phyloP scores from a whole-genome alignment of 2,888 invertebrate species.

The Erpobdella octoculata region DNA sequence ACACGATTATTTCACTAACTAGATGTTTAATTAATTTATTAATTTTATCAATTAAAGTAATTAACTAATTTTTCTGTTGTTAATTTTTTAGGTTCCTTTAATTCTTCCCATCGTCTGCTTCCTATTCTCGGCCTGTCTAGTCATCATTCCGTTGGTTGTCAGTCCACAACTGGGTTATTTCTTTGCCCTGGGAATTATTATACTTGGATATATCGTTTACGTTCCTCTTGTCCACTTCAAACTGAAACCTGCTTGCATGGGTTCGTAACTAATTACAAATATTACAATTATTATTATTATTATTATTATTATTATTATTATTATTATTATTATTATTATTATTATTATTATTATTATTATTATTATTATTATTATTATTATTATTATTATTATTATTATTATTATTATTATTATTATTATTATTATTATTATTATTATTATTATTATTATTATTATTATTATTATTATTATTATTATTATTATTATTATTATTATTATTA shows the following conservation, averaged over 20 bases:
- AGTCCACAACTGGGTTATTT: slow-evolving; percentile 88
- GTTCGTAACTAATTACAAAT: slow-evolving; percentile 38
- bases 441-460: neutral
- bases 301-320: neutral
- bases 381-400: neutral
- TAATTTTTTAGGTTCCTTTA: slow-evolving; percentile 54
- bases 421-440: neutral
- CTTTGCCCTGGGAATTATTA: slow-evolving; percentile 81
- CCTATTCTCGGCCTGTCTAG: slow-evolving; percentile 79
- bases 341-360: neutral
- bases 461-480: neutral
- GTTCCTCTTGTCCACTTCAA: slow-evolving; percentile 78
- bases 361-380: neutral
- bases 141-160: slow-evolving; percentile 85
- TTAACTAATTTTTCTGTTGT: too few species aligned
- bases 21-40: too few species aligned
- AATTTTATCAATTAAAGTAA: too few species aligned
- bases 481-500: neutral
- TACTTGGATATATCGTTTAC: slow-evolving; percentile 81
- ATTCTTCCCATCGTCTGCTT: slow-evolving; percentile 82
- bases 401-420: neutral
- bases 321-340: neutral
- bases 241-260: slow-evolving; percentile 66
- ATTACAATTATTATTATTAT: neutral
- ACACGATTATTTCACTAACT: too few species aligned